These are phyloP conservation scores for Pipistrellus pipistrellus DNA, from an alignment of 2,797 vertebrate species.

Conservation along the genomic window DNA sequence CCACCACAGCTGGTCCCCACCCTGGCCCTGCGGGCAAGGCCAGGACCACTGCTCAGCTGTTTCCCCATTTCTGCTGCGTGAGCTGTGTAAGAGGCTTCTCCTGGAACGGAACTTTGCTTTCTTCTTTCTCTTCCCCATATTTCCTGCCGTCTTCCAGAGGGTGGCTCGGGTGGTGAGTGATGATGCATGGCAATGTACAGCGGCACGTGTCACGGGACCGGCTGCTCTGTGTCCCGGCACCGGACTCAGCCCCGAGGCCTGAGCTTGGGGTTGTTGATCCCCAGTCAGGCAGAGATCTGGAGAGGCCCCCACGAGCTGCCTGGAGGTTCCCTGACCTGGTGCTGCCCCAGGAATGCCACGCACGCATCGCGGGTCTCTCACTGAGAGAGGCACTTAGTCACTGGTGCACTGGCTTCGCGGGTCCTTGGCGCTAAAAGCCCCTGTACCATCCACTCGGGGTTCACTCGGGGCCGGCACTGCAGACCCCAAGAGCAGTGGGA, in stretches of 20 bases:
- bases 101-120: not conserved
- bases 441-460: not conserved
- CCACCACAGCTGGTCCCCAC: not conserved
- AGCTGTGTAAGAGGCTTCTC: not conserved
- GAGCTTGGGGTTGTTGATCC: not conserved
- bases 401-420: not conserved
- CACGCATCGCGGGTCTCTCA: no score
- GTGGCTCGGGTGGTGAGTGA: not conserved
- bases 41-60: not conserved
- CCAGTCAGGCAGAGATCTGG: not conserved
- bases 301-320: not conserved
- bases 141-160: constrained; percentile 16
- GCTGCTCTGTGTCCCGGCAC: not conserved
- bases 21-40: not conserved
- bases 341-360: not conserved
- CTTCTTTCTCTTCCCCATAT: constrained; percentile 64
- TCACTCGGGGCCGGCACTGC: not conserved
- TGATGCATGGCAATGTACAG: not conserved
- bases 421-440: not conserved
- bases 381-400: not conserved
- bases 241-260: not conserved
- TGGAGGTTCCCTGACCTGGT: not conserved
- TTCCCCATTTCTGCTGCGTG: constrained; percentile 54
- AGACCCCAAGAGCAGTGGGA: not conserved
- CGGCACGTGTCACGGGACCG: not conserved